Evolutionary conservation across 2,797 vertebrate genomes (phyloP), one percentile per base, ranked within the genome.

Genomic region (Pipistrellus nathusii): DNA sequence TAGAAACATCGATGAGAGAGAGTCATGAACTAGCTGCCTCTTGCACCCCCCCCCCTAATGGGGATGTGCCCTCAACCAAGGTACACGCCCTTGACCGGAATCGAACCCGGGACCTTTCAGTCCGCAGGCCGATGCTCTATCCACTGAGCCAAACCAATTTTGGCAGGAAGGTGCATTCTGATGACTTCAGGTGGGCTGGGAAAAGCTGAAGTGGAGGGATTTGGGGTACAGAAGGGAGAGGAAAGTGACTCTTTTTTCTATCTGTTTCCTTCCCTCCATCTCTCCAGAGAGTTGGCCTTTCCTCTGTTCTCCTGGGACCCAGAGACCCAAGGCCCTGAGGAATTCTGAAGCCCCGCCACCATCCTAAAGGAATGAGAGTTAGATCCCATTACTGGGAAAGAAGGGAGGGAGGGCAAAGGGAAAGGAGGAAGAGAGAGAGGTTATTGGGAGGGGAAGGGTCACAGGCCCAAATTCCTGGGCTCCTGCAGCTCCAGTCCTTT

Each of bases 381-480:
- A 48, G 91, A 66, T 51, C 71, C 76, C 71, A 18, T 30, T 12
- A n/a, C 93, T 93, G 62, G 87, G 55, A 68, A 78, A 53, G 27
- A 62, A 72, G 30, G n/a, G 25, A 84, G 41, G 72, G 64, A 86
- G 44, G 32, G 20, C 20, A 7, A 38, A 10, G 41, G 46, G 41
- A 11, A 90, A 44, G 38, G 55, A 80, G 46, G 59, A 13, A 66
- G 72, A 48, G 82, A 86, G 78, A 59, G 87, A 80, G 82, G 80
- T 85, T 87, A 72, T 18, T 82, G 91, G 32, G 90, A 96, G 44
- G 89, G 88, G 94, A 95, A 96, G 94, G 88, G 94, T 96, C 96
- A 97, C 85, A 87, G 94, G 91, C 92, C 96, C 87, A 92, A 96
- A 97, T 96, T 96, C 96, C 96, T 90, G 83, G 94, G 94, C 93